These are phyloP conservation scores for Parazoanthus atlanticus DNA, from an alignment of 92 coral and sea anemone genomes.

Conservation along the genomic window DNA sequence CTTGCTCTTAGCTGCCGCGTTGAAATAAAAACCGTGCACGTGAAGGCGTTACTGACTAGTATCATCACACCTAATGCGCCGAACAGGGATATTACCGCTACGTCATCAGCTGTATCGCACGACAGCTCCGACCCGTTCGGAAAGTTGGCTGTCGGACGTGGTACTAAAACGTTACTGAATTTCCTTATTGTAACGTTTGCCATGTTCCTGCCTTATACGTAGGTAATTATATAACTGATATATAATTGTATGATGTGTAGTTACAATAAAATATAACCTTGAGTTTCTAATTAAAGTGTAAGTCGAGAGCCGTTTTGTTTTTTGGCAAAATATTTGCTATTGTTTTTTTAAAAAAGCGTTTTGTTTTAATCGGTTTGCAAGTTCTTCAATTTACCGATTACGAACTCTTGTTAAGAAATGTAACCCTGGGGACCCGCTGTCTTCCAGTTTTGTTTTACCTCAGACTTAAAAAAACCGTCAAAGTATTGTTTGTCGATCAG, in stretches of 20 bases:
- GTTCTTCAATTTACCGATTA: too few species aligned
- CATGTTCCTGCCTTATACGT: not conserved
- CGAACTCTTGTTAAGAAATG: too few species aligned
- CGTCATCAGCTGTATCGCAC: constrained; percentile 51
- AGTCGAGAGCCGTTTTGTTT: not conserved
- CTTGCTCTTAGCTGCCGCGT: constrained; percentile 56
- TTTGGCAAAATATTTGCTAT: too few species aligned
- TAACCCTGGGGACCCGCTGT: too few species aligned
- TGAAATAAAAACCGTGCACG: constrained; percentile 63
- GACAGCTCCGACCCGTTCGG: not conserved
- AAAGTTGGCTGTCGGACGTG: not conserved
- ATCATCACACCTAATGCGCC: constrained; percentile 47
- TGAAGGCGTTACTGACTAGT: constrained; percentile 62
- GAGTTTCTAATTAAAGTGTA: too few species aligned
- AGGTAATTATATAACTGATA: not conserved
- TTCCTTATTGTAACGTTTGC: not conserved
- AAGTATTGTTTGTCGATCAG: too few species aligned
- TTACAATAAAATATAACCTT: too few species aligned
- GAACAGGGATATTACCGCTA: constrained; percentile 52
- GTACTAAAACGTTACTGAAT: too few species aligned
- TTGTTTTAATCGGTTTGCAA: too few species aligned
- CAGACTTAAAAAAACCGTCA: too few species aligned
- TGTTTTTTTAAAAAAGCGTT: not conserved
- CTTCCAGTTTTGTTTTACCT: too few species aligned
- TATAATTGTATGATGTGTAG: too few species aligned